Evolutionary conservation across 2,888 invertebrate genomes (phyloP).

Genomic region (Hyposoter dolosus): DNA sequence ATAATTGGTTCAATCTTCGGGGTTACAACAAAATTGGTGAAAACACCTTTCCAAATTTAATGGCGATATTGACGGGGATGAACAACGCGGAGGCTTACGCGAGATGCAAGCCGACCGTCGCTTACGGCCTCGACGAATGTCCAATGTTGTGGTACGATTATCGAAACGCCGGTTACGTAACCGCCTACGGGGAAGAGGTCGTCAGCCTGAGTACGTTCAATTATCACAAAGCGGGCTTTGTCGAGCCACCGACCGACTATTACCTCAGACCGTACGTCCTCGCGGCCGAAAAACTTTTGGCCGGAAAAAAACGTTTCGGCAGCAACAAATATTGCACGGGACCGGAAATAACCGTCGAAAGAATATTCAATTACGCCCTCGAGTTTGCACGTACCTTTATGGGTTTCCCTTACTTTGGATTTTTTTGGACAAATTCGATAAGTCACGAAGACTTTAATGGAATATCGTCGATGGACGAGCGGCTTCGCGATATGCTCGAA

Average conservation of each 20-base stretch:
- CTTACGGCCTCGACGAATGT: constrained; percentile 88
- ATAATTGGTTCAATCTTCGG: constrained; percentile 90
- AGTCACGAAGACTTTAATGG: constrained; percentile 90
- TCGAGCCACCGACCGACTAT: constrained; percentile 91
- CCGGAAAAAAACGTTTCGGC: constrained; percentile 83
- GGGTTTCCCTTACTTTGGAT: constrained; percentile 89
- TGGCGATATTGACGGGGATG: constrained; percentile 92
- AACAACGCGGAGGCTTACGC: constrained; percentile 85
- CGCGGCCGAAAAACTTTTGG: constrained; percentile 88
- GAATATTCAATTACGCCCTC: constrained; percentile 89
- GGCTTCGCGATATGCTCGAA: constrained; percentile 87
- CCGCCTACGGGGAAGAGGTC: constrained; percentile 93
- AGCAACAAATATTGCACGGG: constrained; percentile 88
- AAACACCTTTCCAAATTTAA: constrained; percentile 96
- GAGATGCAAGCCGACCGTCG: constrained; percentile 85
- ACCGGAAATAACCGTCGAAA: constrained; percentile 88
- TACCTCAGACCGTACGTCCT: constrained; percentile 91
- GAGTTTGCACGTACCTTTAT: constrained; percentile 89
- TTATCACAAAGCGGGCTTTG: constrained; percentile 90
- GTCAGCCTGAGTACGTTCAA: constrained; percentile 91
- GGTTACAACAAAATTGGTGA: constrained; percentile 94
- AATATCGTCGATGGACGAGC: constrained; percentile 89
- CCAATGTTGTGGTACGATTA: constrained; percentile 93
- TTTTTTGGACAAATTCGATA: constrained; percentile 93
- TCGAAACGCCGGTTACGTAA: constrained; percentile 89